Conservation (phyloP, 2,113 vertebrate species). For the Callopanchax toddi region DNA sequence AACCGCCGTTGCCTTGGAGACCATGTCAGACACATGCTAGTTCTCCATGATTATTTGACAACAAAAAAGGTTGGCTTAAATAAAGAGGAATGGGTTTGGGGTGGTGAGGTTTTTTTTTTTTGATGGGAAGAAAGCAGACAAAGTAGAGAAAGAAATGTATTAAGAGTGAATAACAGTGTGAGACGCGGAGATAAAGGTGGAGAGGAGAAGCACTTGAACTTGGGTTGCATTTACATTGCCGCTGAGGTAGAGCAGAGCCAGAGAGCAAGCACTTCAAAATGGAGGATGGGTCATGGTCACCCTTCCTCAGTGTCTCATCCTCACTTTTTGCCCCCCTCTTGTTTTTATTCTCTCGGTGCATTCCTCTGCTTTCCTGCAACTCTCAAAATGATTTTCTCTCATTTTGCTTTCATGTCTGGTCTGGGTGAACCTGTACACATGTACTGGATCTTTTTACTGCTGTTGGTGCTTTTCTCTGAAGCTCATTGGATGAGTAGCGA, state of each 20-base stretch:
- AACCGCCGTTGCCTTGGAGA: slow-evolving; percentile 82
- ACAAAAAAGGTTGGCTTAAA: slow-evolving; percentile 81
- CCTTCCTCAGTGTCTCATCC: background rate
- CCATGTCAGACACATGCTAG: slow-evolving; percentile 84
- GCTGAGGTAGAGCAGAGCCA: slow-evolving; percentile 38
- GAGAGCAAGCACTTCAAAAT: slow-evolving; percentile 57
- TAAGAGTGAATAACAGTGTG: slow-evolving; percentile 38
- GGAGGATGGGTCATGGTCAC: slow-evolving; percentile 52
- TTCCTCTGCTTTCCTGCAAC: background rate
- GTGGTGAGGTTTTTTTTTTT: background rate
- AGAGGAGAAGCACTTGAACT: slow-evolving; percentile 65
- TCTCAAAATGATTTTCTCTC: slow-evolving; percentile 2
- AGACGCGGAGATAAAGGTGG: slow-evolving; percentile 45
- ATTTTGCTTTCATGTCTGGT: slow-evolving; percentile 11
- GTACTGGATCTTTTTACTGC: slow-evolving; percentile 2
- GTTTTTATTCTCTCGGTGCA: slow-evolving; percentile 3
- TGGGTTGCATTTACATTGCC: slow-evolving; percentile 44
- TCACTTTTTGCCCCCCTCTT: slow-evolving; percentile 8
- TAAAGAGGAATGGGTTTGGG: slow-evolving; percentile 61
- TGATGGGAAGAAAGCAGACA: slow-evolving; percentile 36
- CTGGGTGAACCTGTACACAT: slow-evolving; percentile 22
- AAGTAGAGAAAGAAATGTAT: slow-evolving; percentile 46
- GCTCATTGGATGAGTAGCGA: background rate
- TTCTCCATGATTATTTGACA: slow-evolving; percentile 85
- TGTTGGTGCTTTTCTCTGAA: slow-evolving; percentile 10